Percentiles rank a stretch among this genome's conserved stretches.
phyloP scores from a whole-genome alignment of 1,140 invertebrate species.

The Daktulosphaira vitifoliae region DNA sequence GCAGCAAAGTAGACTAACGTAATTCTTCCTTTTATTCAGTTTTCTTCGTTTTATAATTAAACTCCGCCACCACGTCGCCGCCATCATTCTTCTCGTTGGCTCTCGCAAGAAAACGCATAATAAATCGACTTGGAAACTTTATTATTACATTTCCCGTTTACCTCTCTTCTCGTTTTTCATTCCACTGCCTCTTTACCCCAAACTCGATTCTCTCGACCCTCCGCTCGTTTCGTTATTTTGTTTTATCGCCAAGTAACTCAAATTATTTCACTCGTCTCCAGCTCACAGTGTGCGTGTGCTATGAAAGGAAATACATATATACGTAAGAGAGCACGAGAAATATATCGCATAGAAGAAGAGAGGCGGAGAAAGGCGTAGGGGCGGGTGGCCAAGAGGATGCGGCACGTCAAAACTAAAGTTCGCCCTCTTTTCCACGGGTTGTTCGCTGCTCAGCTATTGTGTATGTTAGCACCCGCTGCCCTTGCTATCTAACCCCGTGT shows the following conservation, averaged over 20 bases:
- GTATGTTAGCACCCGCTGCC: background rate
- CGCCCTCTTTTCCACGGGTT: slow-evolving; percentile 29
- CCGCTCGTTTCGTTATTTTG: too few relatives aligned
- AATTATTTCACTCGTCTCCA: slow-evolving; percentile 22
- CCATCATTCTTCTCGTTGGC: background rate
- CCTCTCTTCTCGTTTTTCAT: background rate
- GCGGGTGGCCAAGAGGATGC: background rate
- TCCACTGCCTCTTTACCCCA: background rate
- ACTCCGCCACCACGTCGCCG: background rate
- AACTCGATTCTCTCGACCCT: too few relatives aligned
- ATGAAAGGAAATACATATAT: background rate
- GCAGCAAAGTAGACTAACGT: too few relatives aligned
- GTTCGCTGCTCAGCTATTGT: slow-evolving; percentile 16
- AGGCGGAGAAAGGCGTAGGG: background rate
- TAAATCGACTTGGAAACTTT: slow-evolving; percentile 26
- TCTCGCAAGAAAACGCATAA: background rate
- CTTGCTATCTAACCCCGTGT: background rate
- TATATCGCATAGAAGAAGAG: background rate
- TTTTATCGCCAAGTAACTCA: slow-evolving; percentile 7
- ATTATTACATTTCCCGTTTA: background rate
- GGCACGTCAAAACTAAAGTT: slow-evolving; percentile 33
- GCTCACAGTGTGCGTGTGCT: background rate
- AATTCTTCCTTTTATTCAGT: too few relatives aligned
- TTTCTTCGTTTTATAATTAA: too few relatives aligned
- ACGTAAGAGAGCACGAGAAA: background rate